These are phyloP conservation scores for Sycophila texana DNA, from an alignment of 2,888 invertebrate species.

Conservation along the genomic window DNA sequence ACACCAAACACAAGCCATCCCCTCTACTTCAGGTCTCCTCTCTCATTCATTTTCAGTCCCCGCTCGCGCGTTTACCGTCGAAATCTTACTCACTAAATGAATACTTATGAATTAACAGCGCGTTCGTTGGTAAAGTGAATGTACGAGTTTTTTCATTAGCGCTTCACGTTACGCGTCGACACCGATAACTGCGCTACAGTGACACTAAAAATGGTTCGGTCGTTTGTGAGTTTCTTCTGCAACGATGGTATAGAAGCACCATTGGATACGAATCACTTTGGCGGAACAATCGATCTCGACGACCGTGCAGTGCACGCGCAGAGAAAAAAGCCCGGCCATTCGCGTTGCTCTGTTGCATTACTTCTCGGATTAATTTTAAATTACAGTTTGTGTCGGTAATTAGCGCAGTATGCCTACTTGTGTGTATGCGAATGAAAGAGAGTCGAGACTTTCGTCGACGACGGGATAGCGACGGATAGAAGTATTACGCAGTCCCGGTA, in stretches of 20 bases:
- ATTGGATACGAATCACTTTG: conserved; percentile 15
- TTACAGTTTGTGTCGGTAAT: conserved; percentile 23
- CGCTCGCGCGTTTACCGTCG: conserved; percentile 68
- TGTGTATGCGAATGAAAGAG: conserved; percentile 28
- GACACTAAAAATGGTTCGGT: background rate
- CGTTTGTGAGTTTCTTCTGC: background rate
- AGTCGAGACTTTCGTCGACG: conserved; percentile 43
- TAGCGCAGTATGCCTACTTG: conserved; percentile 33
- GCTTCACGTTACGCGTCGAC: background rate
- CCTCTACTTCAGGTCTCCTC: conserved; percentile 34
- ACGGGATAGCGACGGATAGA: background rate
- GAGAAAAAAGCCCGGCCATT: conserved; percentile 10
- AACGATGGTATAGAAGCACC: conserved; percentile 1
- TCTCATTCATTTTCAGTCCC: conserved; percentile 46
- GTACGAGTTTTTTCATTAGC: conserved; percentile 3
- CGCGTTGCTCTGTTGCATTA: background rate
- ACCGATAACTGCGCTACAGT: conserved; percentile 6
- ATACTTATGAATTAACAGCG: conserved; percentile 71
- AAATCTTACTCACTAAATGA: conserved; percentile 73
- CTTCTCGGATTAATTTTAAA: conserved; percentile 18
- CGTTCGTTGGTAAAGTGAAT: conserved; percentile 55
- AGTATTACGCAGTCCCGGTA: conserved; percentile 69
- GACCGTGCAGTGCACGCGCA: conserved; percentile 5
- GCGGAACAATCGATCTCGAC: conserved; percentile 8
- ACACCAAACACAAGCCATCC: conserved; percentile 51